Evolutionary conservation across 2,797 vertebrate genomes (phyloP).

Genomic region (Somateria mollissima): DNA sequence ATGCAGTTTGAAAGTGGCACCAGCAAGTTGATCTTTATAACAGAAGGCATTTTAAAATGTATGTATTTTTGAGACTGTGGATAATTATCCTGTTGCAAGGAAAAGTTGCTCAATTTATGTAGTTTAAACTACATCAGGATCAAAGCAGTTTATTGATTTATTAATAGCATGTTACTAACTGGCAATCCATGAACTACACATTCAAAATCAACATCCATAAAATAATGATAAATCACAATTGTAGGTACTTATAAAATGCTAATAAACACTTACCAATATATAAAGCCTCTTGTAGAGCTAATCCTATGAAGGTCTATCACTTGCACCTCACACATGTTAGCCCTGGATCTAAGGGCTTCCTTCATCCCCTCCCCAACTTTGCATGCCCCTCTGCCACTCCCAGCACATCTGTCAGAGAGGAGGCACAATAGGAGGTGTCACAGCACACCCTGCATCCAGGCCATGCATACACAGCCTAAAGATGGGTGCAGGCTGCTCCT

Average conservation of each 20-base stretch:
- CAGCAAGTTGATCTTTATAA: neutral
- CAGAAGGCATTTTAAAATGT: neutral
- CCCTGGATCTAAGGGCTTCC: neutral
- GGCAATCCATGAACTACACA: neutral
- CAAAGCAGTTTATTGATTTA: neutral
- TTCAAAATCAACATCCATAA: neutral
- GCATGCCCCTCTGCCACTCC: neutral
- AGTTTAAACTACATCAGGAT: neutral
- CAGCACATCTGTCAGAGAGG: neutral
- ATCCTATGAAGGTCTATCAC: neutral
- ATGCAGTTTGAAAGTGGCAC: neutral
- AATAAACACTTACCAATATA: neutral
- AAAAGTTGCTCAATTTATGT: neutral
- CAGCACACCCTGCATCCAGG: rapidly evolving
- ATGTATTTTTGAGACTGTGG: neutral
- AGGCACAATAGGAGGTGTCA: neutral
- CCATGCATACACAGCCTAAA: neutral
- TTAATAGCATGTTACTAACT: neutral
- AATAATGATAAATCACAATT: neutral
- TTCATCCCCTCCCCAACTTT: neutral
- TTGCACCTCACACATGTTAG: rapidly evolving
- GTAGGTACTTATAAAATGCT: neutral
- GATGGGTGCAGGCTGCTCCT: neutral
- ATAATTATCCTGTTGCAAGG: neutral
- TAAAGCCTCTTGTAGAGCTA: neutral